These are phyloP conservation scores for Gasteruption jaculator DNA, from an alignment of 2,888 invertebrate genomes.

Conservation along the genomic window DNA sequence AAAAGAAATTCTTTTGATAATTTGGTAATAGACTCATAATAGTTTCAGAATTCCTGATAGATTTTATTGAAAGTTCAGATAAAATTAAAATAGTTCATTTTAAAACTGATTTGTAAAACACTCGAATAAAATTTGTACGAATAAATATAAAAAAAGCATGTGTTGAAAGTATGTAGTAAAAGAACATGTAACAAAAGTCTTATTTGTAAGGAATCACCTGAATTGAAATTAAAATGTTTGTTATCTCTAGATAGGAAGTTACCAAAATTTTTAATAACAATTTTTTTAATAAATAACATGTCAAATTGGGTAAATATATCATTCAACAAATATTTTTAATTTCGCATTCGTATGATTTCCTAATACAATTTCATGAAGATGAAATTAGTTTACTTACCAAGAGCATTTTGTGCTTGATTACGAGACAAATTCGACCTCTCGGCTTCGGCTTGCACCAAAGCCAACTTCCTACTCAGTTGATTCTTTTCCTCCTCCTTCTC, in stretches of 20 bases:
- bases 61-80: too few relatives aligned
- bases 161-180: background rate
- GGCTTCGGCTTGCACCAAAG: conserved; percentile 59
- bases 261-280: too few relatives aligned
- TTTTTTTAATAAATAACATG: too few relatives aligned
- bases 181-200: background rate
- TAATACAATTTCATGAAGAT: too few relatives aligned
- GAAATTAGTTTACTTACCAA: conserved; percentile 52
- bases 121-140: too few relatives aligned
- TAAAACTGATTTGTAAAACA: too few relatives aligned
- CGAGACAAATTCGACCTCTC: conserved; percentile 59
- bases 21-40: too few relatives aligned
- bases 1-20: too few relatives aligned
- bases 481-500: conserved; percentile 44
- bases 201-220: background rate
- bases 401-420: conserved; percentile 62
- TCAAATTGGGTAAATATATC: conserved; percentile 1
- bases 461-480: conserved; percentile 57
- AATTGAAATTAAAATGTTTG: background rate
- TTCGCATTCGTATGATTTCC: conserved; percentile 1
- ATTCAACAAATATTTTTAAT: conserved; percentile 4
- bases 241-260: background rate
- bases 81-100: too few relatives aligned
- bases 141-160: background rate
- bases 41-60: too few relatives aligned